These are phyloP conservation scores for Psilopogon haemacephalus DNA, from an alignment of 2,113 vertebrate genomes.

Conservation along the genomic window DNA sequence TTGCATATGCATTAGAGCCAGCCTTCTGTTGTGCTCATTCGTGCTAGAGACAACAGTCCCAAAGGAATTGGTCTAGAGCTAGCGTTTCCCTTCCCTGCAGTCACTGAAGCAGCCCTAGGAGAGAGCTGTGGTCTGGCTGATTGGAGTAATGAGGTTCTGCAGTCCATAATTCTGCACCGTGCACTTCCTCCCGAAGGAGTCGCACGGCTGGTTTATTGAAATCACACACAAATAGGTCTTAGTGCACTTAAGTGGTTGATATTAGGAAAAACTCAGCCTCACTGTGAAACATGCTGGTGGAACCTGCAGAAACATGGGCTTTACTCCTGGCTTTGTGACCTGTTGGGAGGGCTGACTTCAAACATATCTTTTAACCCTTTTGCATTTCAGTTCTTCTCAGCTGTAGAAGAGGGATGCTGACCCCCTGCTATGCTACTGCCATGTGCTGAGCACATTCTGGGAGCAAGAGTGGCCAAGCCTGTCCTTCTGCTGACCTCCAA, in stretches of 20 bases:
- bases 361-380: background rate
- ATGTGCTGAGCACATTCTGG: background rate
- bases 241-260: background rate
- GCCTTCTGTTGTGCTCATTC: background rate
- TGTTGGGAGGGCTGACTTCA: background rate
- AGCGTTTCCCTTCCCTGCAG: background rate
- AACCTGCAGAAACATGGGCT: background rate
- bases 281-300: background rate
- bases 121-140: background rate
- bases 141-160: background rate
- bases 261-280: background rate
- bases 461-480: background rate
- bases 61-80: background rate
- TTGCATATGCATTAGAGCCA: background rate
- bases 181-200: constrained; percentile 13
- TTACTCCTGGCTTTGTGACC: background rate
- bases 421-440: background rate
- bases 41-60: background rate
- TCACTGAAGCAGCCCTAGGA: background rate
- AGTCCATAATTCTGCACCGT: background rate
- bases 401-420: background rate
- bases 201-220: background rate
- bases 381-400: background rate
- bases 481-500: background rate
- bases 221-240: background rate